Conservation (phyloP, 2,888 invertebrate genomes). For the Heliconius cydno region DNA sequence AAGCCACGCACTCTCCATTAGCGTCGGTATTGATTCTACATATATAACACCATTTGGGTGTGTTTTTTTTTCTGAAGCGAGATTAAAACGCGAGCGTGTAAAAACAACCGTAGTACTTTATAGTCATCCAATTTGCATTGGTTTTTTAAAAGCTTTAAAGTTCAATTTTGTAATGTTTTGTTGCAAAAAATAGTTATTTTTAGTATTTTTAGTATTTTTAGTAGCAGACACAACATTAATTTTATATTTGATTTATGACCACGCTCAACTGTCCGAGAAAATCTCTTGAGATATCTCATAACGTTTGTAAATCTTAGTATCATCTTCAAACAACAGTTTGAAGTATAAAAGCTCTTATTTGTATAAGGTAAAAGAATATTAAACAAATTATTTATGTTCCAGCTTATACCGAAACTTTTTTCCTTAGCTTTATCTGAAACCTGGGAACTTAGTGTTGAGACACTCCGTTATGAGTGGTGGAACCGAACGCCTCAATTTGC, state of each 20-base stretch:
- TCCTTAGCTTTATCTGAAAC: too few relatives aligned
- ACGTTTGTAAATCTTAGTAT: not conserved
- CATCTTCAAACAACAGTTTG: not conserved
- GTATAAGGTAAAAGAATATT: not conserved
- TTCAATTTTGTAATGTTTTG: not conserved
- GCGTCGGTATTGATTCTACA: constrained; percentile 36
- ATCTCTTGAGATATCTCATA: constrained; percentile 2
- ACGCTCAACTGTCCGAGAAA: not conserved
- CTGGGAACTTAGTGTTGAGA: too few relatives aligned
- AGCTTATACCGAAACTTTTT: not conserved
- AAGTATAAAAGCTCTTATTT: not conserved
- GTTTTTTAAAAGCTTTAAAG: constrained; percentile 6
- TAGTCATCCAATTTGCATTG: constrained; percentile 15
- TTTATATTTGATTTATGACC: constrained; percentile 9
- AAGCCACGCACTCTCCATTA: constrained; percentile 34
- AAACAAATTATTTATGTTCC: not conserved
- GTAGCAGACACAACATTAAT: not conserved
- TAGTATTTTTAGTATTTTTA: not conserved
- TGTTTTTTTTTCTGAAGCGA: constrained; percentile 28
- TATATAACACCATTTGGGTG: constrained; percentile 36
- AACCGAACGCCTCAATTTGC: too few relatives aligned
- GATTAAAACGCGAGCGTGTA: constrained; percentile 15
- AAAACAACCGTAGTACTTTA: constrained; percentile 7
- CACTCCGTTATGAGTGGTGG: too few relatives aligned
- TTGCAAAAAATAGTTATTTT: not conserved